Evolutionary conservation across 2,888 invertebrate species (phyloP), one percentile per base, ranked within the genome.

Genomic region (Ommatoiulus sabulosus): DNA sequence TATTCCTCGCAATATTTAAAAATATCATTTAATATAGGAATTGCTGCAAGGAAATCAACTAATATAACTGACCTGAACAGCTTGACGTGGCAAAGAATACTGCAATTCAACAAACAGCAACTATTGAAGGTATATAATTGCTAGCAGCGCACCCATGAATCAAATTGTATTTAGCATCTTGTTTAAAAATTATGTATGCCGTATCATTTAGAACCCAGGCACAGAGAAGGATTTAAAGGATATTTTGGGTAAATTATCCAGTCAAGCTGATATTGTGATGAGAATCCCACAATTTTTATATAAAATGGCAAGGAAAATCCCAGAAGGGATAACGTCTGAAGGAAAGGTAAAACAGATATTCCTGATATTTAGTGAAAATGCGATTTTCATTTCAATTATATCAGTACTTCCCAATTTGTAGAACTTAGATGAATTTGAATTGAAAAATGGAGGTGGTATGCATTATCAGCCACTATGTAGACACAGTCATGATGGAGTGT

Each of bases 311-410:
- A 44, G 44, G 12, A 85, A 85, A 44, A 44, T 85, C 7, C 85
- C 85, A 44, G 46, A 85, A n/a, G 85, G 85, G 46, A 8, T 85
- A 85, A 85, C 85, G 4, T 46, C 85, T n/a, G 85, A 85, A n/a
- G 85, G 85, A 85, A 85, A 20, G 85, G 85, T 85, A 85, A 8
- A 35, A 35, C 35, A 48, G 48, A 48, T 12, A 12, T 48, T 48
- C 4, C 57, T 35, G 35, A 57, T 57, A 12, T 17, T 20, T 63
- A n/a, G 5, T n/a, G 6, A 5, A 17, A 15, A n/a, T 63, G 63
- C 17, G 17, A 48, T 57, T 35, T 35, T 35, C 35, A 35, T 35
- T 35, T 35, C 35, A 35, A 35, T 35, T 35, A 35, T 35, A 35
- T 35, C 35, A 35, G 35, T 35, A 35, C 35, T 35, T 35, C 35